phyloP scores from a whole-genome alignment of 2,888 invertebrate genomes.

The Parnassius apollo region DNA sequence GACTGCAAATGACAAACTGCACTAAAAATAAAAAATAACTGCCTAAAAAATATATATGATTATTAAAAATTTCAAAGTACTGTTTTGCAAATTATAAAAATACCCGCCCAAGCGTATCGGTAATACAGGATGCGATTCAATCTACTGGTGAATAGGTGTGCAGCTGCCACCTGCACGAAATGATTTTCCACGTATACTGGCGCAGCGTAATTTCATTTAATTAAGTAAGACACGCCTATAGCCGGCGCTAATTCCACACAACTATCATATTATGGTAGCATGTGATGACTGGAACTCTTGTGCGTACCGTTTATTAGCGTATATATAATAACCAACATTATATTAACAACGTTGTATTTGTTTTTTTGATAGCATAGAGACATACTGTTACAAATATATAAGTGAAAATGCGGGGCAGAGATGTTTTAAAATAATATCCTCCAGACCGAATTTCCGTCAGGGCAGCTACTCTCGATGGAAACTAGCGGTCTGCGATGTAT shows the following conservation, averaged over 20 bases:
- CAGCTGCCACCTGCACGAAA: constrained; percentile 19
- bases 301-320: not conserved
- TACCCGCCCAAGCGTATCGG: not conserved
- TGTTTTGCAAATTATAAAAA: too few species aligned
- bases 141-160: constrained; percentile 4
- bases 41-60: not conserved
- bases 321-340: not conserved
- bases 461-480: too few species aligned
- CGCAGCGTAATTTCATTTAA: constrained; percentile 47
- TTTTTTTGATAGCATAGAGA: too few species aligned
- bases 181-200: constrained; percentile 9
- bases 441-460: too few species aligned
- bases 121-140: constrained; percentile 15
- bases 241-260: constrained; percentile 44
- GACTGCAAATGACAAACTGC: too few species aligned
- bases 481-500: too few species aligned
- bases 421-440: too few species aligned
- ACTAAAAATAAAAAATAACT: not conserved
- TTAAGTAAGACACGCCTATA: constrained; percentile 51
- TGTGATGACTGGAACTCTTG: constrained; percentile 1
- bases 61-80: too few species aligned
- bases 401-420: too few species aligned
- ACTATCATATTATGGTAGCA: constrained; percentile 13
- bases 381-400: too few species aligned
- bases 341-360: too few species aligned